A percentile compares a stretch with the other conserved stretches of the same genome.
Evolutionary conservation across 2,797 vertebrate genomes (phyloP).

Genomic region (Oryzias sinensis): DNA sequence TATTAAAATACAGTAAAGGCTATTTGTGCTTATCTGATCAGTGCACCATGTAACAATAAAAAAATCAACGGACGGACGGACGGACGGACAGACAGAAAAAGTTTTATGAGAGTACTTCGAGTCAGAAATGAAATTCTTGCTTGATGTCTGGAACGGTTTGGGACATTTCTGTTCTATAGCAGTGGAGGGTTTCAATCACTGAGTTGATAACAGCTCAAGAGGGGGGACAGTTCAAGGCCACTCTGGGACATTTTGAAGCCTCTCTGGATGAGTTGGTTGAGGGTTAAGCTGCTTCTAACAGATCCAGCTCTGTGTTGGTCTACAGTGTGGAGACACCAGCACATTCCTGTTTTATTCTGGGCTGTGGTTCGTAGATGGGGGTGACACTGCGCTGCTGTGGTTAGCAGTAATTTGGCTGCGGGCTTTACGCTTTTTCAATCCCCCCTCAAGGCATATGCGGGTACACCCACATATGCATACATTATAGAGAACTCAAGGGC

Average conservation of each 20-base stretch:
- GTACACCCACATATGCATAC: conserved; percentile 10
- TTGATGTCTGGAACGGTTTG: too few relatives aligned
- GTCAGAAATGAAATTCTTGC: too few relatives aligned
- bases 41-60: too few relatives aligned
- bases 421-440: conserved; percentile 64
- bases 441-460: conserved; percentile 38
- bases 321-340: conserved; percentile 48
- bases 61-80: too few relatives aligned
- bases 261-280: conserved; percentile 36
- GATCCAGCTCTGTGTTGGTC: conserved; percentile 39
- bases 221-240: conserved; percentile 25
- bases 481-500: neutral
- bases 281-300: conserved; percentile 50
- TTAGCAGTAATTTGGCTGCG: conserved; percentile 63
- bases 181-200: too few relatives aligned
- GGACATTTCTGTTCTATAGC: too few relatives aligned
- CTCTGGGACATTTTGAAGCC: conserved; percentile 22
- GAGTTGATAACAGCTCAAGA: too few relatives aligned
- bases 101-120: too few relatives aligned
- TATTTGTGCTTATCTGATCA: too few relatives aligned
- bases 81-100: too few relatives aligned
- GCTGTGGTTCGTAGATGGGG: conserved; percentile 64
- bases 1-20: too few relatives aligned
- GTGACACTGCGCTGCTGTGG: conserved; percentile 60
- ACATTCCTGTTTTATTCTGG: conserved; percentile 75